Percentiles rank a stretch among this genome's conserved stretches.
Conservation (phyloP, 2,888 invertebrate genomes). For the Metopia argyrocephala region DNA sequence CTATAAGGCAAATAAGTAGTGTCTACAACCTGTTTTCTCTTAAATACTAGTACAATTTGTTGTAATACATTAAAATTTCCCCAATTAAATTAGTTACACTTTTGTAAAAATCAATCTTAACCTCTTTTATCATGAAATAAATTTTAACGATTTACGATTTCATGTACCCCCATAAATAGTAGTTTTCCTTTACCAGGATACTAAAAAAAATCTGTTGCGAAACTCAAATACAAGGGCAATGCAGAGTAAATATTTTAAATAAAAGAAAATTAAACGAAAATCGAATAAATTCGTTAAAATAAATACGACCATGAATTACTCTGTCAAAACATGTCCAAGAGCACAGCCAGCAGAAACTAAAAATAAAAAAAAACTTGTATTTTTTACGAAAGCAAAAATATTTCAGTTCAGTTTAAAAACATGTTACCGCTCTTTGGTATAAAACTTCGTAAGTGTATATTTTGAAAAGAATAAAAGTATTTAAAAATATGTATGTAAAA, state of each 20-base stretch:
- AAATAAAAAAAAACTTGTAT: slow-evolving; percentile 18
- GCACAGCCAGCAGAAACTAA: slow-evolving; percentile 34
- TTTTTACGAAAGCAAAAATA: slow-evolving; percentile 14
- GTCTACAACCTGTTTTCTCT: too few species aligned
- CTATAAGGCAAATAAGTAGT: too few species aligned
- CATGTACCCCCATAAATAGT: too few species aligned
- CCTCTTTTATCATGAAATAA: too few species aligned
- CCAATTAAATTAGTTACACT: too few species aligned
- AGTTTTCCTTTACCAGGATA: background rate
- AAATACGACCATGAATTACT: slow-evolving; percentile 75
- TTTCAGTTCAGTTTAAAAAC: slow-evolving; percentile 23
- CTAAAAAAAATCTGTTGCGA: background rate
- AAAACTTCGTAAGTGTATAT: background rate
- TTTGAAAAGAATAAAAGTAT: background rate
- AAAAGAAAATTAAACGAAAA: slow-evolving; percentile 1
- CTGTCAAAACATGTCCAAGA: slow-evolving; percentile 73
- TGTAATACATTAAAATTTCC: too few species aligned
- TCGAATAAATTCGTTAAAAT: slow-evolving; percentile 45
- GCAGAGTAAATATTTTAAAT: slow-evolving; percentile 16
- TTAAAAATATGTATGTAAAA: background rate
- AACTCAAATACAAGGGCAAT: slow-evolving; percentile 13
- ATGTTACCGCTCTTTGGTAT: slow-evolving; percentile 13
- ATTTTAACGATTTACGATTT: too few species aligned
- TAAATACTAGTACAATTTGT: too few species aligned
- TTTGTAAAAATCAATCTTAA: too few species aligned